Percentiles rank a stretch among this genome's conserved stretches.
These are phyloP conservation scores for Periophthalmus magnuspinnatus DNA, from an alignment of 2,797 vertebrate species.

Conservation along the genomic window DNA sequence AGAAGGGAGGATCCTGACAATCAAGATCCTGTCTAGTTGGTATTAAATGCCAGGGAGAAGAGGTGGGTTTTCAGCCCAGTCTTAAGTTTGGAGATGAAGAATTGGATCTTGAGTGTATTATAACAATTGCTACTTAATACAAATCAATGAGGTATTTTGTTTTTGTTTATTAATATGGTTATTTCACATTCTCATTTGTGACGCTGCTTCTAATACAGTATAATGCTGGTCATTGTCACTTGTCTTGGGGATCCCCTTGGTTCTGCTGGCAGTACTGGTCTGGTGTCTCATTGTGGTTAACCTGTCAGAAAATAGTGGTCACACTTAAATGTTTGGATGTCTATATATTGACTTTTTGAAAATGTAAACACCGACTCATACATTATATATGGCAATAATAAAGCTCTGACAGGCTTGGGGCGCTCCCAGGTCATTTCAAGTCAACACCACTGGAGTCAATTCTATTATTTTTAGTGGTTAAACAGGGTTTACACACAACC, in stretches of 20 bases:
- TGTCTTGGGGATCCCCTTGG: constrained; percentile 8
- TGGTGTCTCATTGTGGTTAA: constrained; percentile 12
- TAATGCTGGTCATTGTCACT: neutral
- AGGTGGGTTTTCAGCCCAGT: too few relatives aligned
- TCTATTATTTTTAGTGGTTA: constrained; percentile 1
- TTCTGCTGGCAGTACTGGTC: neutral
- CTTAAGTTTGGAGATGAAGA: too few relatives aligned
- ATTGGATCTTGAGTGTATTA: too few relatives aligned
- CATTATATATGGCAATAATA: constrained; percentile 27
- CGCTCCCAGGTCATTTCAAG: neutral
- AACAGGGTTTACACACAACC: neutral
- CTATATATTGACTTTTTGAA: constrained; percentile 24
- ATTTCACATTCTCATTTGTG: too few relatives aligned
- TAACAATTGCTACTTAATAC: too few relatives aligned
- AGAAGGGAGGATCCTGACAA: too few relatives aligned
- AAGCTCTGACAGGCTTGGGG: constrained; percentile 3
- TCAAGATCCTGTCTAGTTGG: too few relatives aligned
- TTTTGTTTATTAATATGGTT: too few relatives aligned
- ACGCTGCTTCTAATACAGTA: too few relatives aligned
- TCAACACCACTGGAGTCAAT: neutral
- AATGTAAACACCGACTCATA: constrained; percentile 29
- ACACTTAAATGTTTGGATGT: constrained; percentile 13
- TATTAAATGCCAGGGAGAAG: too few relatives aligned
- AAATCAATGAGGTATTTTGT: too few relatives aligned
- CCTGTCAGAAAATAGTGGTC: constrained; percentile 25